These are phyloP conservation scores for Ctenosaura bakeri DNA, from an alignment of 2,797 vertebrate species.

Conservation along the genomic window DNA sequence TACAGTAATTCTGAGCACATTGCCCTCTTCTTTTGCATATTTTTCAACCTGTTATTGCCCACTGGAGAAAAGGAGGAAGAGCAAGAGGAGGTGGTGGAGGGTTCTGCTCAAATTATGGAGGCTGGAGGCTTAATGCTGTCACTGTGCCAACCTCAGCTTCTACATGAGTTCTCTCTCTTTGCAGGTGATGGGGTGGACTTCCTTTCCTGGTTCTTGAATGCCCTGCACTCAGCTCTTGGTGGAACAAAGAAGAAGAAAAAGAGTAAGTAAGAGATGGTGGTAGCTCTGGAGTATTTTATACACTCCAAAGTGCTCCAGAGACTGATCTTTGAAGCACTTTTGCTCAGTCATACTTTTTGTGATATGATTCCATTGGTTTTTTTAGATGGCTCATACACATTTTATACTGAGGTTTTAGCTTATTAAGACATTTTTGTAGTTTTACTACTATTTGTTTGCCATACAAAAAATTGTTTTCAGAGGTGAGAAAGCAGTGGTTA, in stretches of 20 bases:
- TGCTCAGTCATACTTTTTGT: too few relatives aligned
- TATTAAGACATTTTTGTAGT: too few relatives aligned
- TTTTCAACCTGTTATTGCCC: too few relatives aligned
- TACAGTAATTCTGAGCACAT: neutral
- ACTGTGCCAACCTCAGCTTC: neutral
- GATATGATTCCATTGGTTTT: neutral
- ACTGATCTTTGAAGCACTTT: too few relatives aligned
- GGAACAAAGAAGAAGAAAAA: slow-evolving; percentile 96
- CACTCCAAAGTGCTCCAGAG: too few relatives aligned
- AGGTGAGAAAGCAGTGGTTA: neutral
- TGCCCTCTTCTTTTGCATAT: neutral
- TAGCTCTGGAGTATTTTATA: neutral
- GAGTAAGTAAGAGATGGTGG: slow-evolving; percentile 82
- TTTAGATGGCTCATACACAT: neutral
- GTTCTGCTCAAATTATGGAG: rapidly evolving
- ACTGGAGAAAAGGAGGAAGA: neutral
- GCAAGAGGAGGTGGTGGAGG: neutral
- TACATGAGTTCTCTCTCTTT: neutral
- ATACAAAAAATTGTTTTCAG: neutral
- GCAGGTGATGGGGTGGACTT: slow-evolving; percentile 96
- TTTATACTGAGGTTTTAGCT: neutral
- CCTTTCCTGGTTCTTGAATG: slow-evolving; percentile 97
- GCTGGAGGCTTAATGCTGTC: neutral
- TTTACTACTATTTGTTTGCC: too few relatives aligned
- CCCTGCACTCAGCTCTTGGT: slow-evolving; percentile 92